Evolutionary conservation across 2,888 invertebrate genomes (phyloP).

Genomic region (Melikaiella ostensackeni): DNA sequence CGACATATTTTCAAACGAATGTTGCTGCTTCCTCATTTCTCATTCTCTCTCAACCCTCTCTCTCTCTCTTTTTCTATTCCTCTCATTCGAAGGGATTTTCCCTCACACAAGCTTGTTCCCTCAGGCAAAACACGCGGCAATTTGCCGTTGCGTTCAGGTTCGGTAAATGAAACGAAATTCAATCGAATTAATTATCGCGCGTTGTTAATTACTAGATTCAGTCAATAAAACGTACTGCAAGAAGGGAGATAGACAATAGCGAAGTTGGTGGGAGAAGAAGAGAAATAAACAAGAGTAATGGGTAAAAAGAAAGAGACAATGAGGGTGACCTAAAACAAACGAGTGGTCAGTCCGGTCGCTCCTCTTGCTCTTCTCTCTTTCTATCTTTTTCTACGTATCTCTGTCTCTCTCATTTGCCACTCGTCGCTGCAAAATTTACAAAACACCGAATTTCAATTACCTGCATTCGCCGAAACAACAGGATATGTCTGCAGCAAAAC

Average conservation of each 20-base stretch:
- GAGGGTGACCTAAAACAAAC: constrained; percentile 36
- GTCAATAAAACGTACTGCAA: constrained; percentile 62
- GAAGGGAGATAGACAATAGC: constrained; percentile 38
- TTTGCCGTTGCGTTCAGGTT: constrained; percentile 54
- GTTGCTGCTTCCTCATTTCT: neutral
- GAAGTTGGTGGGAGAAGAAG: constrained; percentile 30
- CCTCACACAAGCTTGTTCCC: constrained; percentile 8
- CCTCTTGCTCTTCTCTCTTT: neutral
- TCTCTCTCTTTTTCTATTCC: neutral
- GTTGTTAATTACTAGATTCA: constrained; percentile 69
- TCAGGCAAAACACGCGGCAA: constrained; percentile 52
- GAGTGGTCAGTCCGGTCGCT: constrained; percentile 20
- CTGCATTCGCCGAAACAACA: constrained; percentile 33
- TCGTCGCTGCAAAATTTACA: constrained; percentile 45
- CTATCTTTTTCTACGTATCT: neutral
- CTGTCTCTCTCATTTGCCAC: neutral
- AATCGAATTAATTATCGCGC: constrained; percentile 71
- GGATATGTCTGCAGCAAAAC: constrained; percentile 46
- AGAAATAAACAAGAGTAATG: constrained; percentile 40
- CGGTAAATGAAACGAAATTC: constrained; percentile 65
- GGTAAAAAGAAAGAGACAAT: constrained; percentile 10
- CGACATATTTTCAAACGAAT: constrained; percentile 5
- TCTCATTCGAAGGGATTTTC: neutral
- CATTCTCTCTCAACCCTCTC: neutral
- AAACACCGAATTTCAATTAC: constrained; percentile 53